Conservation (phyloP, 2,888 invertebrate genomes). For the Zaprionus lineosus region DNA sequence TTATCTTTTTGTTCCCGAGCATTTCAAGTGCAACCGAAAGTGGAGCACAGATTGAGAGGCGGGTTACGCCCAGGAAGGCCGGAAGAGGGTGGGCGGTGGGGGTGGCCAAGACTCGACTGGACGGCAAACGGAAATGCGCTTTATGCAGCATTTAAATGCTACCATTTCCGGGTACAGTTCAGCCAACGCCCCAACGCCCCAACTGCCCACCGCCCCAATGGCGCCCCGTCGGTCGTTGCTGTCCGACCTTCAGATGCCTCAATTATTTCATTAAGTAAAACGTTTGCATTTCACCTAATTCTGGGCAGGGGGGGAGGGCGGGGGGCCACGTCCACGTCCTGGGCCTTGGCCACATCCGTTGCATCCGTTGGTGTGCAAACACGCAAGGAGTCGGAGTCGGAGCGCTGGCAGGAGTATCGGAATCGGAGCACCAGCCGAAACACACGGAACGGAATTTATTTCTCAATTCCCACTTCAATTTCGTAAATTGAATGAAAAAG, state of each 20-base stretch:
- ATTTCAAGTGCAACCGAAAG: constrained; percentile 56
- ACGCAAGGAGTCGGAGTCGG: constrained; percentile 47
- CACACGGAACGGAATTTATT: constrained; percentile 78
- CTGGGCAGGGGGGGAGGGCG: constrained; percentile 35
- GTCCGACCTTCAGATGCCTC: constrained; percentile 69
- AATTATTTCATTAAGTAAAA: constrained; percentile 78
- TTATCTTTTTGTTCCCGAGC: constrained; percentile 49
- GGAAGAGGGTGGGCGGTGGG: background rate
- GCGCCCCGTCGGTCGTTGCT: constrained; percentile 31
- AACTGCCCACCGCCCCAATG: no score
- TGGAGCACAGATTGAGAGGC: constrained; percentile 29
- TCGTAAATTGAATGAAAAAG: constrained; percentile 82
- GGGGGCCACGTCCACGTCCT: constrained; percentile 7
- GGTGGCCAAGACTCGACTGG: constrained; percentile 3
- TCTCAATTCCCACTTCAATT: constrained; percentile 82
- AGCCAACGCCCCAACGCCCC: no score
- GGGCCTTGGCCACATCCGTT: constrained; percentile 61
- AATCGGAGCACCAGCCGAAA: constrained; percentile 42
- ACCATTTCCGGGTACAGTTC: constrained; percentile 69
- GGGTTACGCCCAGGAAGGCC: no score
- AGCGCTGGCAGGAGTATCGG: constrained; percentile 32
- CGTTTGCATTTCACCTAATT: constrained; percentile 78
- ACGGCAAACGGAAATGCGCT: constrained; percentile 64
- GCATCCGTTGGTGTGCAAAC: constrained; percentile 61
- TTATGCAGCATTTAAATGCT: constrained; percentile 69